These are phyloP conservation scores for Lasioglossum morio DNA, from an alignment of 2,888 invertebrate species.

Conservation along the genomic window DNA sequence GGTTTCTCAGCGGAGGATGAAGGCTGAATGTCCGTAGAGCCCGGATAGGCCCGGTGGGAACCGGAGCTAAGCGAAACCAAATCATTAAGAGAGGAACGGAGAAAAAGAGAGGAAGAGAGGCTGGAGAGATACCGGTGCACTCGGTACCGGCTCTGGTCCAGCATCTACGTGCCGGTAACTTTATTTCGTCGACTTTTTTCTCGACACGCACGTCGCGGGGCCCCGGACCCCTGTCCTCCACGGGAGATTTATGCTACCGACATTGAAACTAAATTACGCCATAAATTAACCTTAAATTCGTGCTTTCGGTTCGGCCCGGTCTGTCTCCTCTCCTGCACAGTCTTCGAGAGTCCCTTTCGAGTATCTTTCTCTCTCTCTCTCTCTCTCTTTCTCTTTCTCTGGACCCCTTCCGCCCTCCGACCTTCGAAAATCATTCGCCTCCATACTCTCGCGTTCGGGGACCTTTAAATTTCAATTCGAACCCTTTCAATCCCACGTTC, in stretches of 20 bases:
- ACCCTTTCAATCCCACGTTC: neutral
- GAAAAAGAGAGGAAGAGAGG: constrained; percentile 11
- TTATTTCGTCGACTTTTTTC: constrained; percentile 66
- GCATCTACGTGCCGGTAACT: constrained; percentile 50
- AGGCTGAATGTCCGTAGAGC: constrained; percentile 34
- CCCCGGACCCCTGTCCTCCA: constrained; percentile 62
- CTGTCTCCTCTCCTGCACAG: neutral
- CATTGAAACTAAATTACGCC: constrained; percentile 76
- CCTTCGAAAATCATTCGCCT: neutral
- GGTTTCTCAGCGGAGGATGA: neutral
- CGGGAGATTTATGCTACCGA: constrained; percentile 72
- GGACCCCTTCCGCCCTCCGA: constrained; percentile 25
- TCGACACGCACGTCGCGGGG: constrained; percentile 40
- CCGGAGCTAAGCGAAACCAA: constrained; percentile 40
- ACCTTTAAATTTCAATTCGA: neutral
- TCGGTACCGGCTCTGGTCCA: constrained; percentile 11
- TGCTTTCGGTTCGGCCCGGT: constrained; percentile 58
- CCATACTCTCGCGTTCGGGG: neutral
- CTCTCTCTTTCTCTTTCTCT: neutral
- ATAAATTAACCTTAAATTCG: constrained; percentile 74
- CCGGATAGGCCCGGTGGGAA: neutral
- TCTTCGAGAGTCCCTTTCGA: neutral
- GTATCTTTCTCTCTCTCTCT: neutral
- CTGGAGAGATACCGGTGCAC: constrained; percentile 44
- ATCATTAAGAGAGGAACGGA: constrained; percentile 42